Percentiles rank a stretch among this genome's conserved stretches.
Conservation (phyloP, 2,888 invertebrate species). For the Eilema caniola region DNA sequence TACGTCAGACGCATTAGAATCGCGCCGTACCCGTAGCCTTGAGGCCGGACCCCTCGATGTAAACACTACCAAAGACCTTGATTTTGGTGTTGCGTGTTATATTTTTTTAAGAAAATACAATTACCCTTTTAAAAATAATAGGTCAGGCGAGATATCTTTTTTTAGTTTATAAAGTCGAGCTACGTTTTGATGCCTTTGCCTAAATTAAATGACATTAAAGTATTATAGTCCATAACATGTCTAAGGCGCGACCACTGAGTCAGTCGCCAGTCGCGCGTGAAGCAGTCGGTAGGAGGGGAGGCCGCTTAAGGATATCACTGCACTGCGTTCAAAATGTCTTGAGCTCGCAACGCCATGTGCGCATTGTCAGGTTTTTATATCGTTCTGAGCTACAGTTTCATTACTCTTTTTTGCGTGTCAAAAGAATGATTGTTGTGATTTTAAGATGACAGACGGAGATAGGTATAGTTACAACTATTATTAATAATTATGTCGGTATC, state of each 20-base stretch:
- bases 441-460: neutral
- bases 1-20: constrained; percentile 2
- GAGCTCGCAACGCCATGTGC: constrained; percentile 24
- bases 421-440: neutral
- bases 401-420: neutral
- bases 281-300: constrained; percentile 68
- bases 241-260: constrained; percentile 75
- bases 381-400: constrained; percentile 1
- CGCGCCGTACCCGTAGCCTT: neutral
- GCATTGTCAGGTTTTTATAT: constrained; percentile 11
- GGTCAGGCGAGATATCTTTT: neutral
- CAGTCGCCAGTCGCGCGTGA: constrained; percentile 77
- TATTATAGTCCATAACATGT: constrained; percentile 59
- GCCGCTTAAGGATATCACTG: constrained; percentile 72
- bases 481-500: neutral
- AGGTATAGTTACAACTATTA: neutral
- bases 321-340: constrained; percentile 49
- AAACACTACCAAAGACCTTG: constrained; percentile 4
- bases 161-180: neutral
- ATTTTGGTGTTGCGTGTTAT: neutral
- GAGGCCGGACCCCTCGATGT: constrained; percentile 1
- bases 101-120: neutral
- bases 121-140: neutral
- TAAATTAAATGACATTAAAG: constrained; percentile 49
- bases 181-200: neutral